A percentile compares a stretch with the other conserved stretches of the same genome.
Conservation (phyloP, 2,888 invertebrate species). For the Mesorhabditis sp. region DNA sequence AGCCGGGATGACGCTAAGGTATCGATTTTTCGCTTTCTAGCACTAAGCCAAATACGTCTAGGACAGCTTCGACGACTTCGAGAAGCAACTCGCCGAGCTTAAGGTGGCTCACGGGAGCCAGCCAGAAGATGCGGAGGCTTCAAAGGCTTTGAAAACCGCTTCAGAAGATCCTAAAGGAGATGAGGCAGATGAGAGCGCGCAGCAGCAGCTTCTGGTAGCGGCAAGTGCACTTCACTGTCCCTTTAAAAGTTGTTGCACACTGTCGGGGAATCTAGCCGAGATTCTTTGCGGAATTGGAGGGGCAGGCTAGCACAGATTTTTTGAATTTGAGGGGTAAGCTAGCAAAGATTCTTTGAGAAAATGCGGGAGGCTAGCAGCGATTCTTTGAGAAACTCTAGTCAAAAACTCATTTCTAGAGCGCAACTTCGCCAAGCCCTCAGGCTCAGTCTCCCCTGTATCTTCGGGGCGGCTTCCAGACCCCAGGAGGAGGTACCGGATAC, state of each 20-base stretch:
- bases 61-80: conserved; percentile 4
- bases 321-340: too few relatives aligned
- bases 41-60: too few relatives aligned
- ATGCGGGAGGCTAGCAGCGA: too few relatives aligned
- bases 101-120: not conserved
- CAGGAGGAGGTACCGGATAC: not conserved
- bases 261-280: too few relatives aligned
- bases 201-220: not conserved
- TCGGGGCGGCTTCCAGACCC: not conserved
- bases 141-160: too few relatives aligned
- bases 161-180: not conserved
- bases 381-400: not conserved
- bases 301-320: too few relatives aligned
- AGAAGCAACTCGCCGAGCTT: not conserved
- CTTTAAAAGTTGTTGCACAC: too few relatives aligned
- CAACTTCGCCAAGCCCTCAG: too few relatives aligned
- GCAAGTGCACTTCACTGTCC: too few relatives aligned
- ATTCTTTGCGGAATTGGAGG: too few relatives aligned
- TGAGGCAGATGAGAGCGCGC: not conserved
- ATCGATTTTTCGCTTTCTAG: too few relatives aligned
- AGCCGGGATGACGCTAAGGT: not conserved
- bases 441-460: not conserved
- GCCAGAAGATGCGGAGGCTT: not conserved
- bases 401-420: not conserved
- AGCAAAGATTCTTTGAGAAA: not conserved